Evolutionary conservation across 1,140 invertebrate species (phyloP), one percentile per base, ranked within the genome.

Genomic region (Magallana gigas): DNA sequence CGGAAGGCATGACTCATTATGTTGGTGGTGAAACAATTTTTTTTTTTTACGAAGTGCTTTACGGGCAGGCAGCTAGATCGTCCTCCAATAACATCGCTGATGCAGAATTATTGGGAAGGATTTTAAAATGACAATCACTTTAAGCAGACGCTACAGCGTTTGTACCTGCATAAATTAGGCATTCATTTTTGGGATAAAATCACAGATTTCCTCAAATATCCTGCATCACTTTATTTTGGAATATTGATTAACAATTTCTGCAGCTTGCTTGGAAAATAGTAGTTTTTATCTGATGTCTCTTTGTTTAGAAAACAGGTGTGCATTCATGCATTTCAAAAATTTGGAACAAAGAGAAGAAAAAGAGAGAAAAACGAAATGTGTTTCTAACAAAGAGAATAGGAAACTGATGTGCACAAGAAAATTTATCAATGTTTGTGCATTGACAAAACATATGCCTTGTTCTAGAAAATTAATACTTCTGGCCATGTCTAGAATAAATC

Each of bases 161-260:
- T 76, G 68, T 76, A 76, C 68, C 68, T 76, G 68, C 68, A 76
- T 76, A 76, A 76, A 76, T 76, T 76, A 36, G 23, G 68, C 68
- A 76, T 76, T 76, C 68, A 29, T 76, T 23, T 71, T 76, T 29
- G 23, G 68, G 68, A 76, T 76, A 76, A 76, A 68, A 76, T 76
- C 68, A 76, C 16, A n/a, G 68, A 29, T 76, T 76, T 76, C 68
- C 68, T 76, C 7, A 76, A 76, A 76, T 29, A 76, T 23, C 18
- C 68, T 76, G 68, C 68, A 76, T 76, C 23, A 76, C 68, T 76
- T 76, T 76, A 76, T 76, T 76, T 76, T 76, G 68, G 68, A 76
- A 76, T 76, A 76, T 76, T 76, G 68, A 76, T 76, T 76, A 9
- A 76, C 23, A 76, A 36, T 76, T 76, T 76, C 23, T 76, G 68